Evolutionary conservation across 2,888 invertebrate genomes (phyloP), one percentile per base, ranked within the genome.

Genomic region (Drosophila fulvimacula): DNA sequence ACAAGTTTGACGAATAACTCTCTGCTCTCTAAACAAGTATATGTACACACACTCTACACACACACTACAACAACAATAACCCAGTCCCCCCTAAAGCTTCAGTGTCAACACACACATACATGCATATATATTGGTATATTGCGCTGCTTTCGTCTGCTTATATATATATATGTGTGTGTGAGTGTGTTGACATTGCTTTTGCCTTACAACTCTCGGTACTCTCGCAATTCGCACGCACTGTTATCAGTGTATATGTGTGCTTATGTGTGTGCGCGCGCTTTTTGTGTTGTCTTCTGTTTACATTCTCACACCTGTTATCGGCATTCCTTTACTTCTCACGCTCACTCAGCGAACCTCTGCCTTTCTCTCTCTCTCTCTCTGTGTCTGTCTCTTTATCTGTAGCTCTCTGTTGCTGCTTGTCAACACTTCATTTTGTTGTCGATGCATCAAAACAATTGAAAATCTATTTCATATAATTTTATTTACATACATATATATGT

Each of bases 221-320:
- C 32, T 78, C 60, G 61, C 59, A 78, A 65, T 76, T 76, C 42
- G 56, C 57, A 46, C 39, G 55, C 53, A 65, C 68, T 60, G 41
- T 73, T 73, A 60, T 73, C 65, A 51, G 21, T 42, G 39, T 60
- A 24, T 42, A 41, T 57, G 61, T 24, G 39, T 48, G 19, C 19
- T 39, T 57, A 17, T 44, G 34, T 60, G 7, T 27, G 48, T 17
- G 32, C 32, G 39, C 53, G 56, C 27, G 46, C 58, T 53, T 41
- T 64, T 64, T 61, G 62, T 69, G 44, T 59, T 70, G 68, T 71
- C 44, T 53, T 48, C 57, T 67, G 46, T 42, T 75, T 60, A 48
- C 67, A 66, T 73, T 57, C 51, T 52, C 44, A 51, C 79, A 79
- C 62, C 66, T 58, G 73, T 72, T 79, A 71, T 71, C 44, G 68